Evolutionary conservation across 2,113 vertebrate genomes (phyloP).

Genomic region (Okapia johnstoni): DNA sequence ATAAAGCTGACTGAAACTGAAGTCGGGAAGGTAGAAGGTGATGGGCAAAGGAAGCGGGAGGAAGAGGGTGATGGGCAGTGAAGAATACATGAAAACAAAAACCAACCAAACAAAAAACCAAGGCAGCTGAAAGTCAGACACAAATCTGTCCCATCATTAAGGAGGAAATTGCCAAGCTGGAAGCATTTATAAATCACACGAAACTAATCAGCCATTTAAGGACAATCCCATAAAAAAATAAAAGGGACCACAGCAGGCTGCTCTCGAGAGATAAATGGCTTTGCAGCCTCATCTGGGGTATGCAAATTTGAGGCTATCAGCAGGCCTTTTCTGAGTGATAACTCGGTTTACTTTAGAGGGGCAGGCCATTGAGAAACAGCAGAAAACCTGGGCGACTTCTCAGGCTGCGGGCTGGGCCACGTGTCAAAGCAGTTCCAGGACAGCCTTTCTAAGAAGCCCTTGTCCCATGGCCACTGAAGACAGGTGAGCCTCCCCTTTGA

Average conservation of each 20-base stretch:
- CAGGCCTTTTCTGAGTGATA: conserved; percentile 36
- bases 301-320: conserved; percentile 55
- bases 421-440: not conserved
- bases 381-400: not conserved
- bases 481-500: not conserved
- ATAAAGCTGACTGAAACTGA: not conserved
- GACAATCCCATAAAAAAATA: conserved; percentile 74
- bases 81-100: not conserved
- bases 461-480: not conserved
- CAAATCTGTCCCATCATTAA: conserved; percentile 69
- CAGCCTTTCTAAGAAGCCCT: not conserved
- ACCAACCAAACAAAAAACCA: not conserved
- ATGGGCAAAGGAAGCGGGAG: accelerated
- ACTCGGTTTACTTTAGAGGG: not conserved
- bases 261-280: conserved; percentile 70
- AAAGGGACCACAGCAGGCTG: conserved; percentile 63
- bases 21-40: not conserved
- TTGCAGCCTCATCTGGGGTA: conserved; percentile 52
- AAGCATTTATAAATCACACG: conserved; percentile 72
- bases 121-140: conserved; percentile 54
- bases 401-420: not conserved
- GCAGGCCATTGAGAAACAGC: not conserved
- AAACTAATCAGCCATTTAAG: conserved; percentile 76
- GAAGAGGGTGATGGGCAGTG: not conserved
- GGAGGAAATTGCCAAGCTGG: conserved; percentile 58